Evolutionary conservation across 1,140 invertebrate species (phyloP).

Genomic region (Lucilia cuprina): DNA sequence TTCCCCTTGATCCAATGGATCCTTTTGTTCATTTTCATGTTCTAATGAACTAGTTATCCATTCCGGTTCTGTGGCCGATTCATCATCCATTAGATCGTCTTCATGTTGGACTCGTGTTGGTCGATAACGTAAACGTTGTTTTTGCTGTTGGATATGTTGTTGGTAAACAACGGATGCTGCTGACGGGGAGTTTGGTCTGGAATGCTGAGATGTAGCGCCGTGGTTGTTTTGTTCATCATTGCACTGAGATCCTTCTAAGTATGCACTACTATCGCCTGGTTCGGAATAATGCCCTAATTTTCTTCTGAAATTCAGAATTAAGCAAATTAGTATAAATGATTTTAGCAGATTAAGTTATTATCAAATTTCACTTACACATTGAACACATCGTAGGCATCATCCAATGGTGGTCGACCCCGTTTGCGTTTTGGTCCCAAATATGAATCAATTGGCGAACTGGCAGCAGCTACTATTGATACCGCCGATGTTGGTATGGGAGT

Average conservation of each 20-base stretch:
- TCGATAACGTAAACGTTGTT: constrained; percentile 50
- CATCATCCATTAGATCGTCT: constrained; percentile 19
- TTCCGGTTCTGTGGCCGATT: constrained; percentile 35
- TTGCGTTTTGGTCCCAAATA: constrained; percentile 63
- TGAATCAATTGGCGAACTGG: constrained; percentile 43
- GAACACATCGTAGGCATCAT: constrained; percentile 65
- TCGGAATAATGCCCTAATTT: constrained; percentile 56
- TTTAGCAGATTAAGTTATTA: background rate
- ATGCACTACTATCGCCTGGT: constrained; percentile 44
- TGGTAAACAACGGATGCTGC: constrained; percentile 42
- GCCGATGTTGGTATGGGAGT: constrained; percentile 43
- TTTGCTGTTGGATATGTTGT: constrained; percentile 51
- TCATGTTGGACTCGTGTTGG: constrained; percentile 43
- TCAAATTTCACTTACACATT: constrained; percentile 52
- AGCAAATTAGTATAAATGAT: background rate
- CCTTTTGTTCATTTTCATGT: constrained; percentile 21
- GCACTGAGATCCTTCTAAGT: constrained; percentile 51
- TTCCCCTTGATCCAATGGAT: background rate
- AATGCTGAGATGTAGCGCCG: constrained; percentile 33
- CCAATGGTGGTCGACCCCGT: constrained; percentile 71
- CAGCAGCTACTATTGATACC: constrained; percentile 41
- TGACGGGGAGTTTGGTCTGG: constrained; percentile 47
- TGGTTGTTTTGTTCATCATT: constrained; percentile 45
- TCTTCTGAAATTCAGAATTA: constrained; percentile 40
- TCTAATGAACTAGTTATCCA: constrained; percentile 39